phyloP scores from a whole-genome alignment of 2,797 vertebrate species.

The Neoniphon sammara region DNA sequence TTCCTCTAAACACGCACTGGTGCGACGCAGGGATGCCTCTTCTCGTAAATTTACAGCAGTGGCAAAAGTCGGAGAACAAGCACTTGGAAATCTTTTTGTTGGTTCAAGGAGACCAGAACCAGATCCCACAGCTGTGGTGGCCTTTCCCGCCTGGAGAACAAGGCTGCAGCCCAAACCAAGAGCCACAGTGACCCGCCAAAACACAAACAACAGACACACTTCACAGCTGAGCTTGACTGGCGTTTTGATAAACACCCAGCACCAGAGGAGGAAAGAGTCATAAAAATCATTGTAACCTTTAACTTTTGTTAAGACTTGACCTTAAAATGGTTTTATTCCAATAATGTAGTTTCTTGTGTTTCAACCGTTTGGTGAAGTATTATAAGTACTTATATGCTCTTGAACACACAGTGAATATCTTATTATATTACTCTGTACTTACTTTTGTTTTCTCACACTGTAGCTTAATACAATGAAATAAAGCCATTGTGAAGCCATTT shows the following conservation, averaged over 20 bases:
- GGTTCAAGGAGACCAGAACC: slow-evolving; percentile 2
- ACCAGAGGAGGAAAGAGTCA: not conserved
- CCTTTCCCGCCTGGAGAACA: not conserved
- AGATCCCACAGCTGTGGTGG: not conserved
- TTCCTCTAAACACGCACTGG: not conserved
- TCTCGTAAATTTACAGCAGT: no score
- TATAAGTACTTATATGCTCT: no score
- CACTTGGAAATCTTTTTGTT: slow-evolving; percentile 13
- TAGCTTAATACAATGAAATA: no score
- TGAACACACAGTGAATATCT: no score
- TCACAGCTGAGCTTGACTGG: slow-evolving; percentile 43
- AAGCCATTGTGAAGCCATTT: no score
- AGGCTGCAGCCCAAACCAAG: slow-evolving; percentile 1
- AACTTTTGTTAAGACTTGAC: no score
- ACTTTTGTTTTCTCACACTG: no score
- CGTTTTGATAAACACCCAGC: slow-evolving; percentile 20
- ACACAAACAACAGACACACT: not conserved
- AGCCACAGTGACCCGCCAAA: not conserved
- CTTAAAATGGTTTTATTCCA: no score
- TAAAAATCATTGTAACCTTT: not conserved
- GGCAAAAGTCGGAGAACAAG: not conserved
- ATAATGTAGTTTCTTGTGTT: no score
- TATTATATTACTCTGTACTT: no score
- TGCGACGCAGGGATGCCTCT: not conserved
- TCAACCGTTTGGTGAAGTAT: no score